Evolutionary conservation across 2,797 vertebrate genomes (phyloP).

Genomic region (Salarias fasciatus): DNA sequence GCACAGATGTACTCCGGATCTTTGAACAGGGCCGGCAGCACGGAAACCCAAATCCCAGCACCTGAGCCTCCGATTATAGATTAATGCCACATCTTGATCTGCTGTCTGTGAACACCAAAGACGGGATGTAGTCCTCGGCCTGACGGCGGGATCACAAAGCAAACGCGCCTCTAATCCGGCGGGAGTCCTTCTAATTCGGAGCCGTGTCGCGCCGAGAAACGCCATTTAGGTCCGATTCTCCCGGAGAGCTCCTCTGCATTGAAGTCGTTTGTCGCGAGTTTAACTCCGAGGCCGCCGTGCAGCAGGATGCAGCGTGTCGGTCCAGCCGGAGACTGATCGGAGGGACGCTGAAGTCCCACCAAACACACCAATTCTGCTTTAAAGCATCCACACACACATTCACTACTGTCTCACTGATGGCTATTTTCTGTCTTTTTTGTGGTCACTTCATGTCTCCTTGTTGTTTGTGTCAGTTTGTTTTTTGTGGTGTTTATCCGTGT

Average conservation of each 20-base stretch:
- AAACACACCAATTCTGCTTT: no score
- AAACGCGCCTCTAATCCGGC: slow-evolving; percentile 54
- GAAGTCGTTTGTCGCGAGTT: slow-evolving; percentile 33
- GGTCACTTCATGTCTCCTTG: no score
- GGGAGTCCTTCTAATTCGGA: slow-evolving; percentile 42
- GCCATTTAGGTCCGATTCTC: slow-evolving; percentile 39
- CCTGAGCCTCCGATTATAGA: slow-evolving; percentile 70
- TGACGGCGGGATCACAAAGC: slow-evolving; percentile 57
- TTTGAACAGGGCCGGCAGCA: slow-evolving; percentile 61
- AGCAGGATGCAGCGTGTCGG: no score
- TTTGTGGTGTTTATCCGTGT: no score
- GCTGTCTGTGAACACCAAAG: slow-evolving; percentile 61
- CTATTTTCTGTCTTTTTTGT: no score
- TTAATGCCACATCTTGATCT: slow-evolving; percentile 67
- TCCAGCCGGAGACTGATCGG: no score
- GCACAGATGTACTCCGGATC: slow-evolving; percentile 69
- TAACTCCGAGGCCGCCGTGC: slow-evolving; percentile 9
- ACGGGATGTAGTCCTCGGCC: slow-evolving; percentile 45
- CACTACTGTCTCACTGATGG: no score
- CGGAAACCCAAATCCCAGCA: slow-evolving; percentile 59
- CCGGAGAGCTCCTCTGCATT: slow-evolving; percentile 32
- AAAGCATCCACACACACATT: no score
- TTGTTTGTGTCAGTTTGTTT: no score
- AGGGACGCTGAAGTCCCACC: no score
- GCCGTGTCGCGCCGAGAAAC: slow-evolving; percentile 43